Evolutionary conservation across 2,888 invertebrate species (phyloP).

Genomic region (Nowickia ferox): DNA sequence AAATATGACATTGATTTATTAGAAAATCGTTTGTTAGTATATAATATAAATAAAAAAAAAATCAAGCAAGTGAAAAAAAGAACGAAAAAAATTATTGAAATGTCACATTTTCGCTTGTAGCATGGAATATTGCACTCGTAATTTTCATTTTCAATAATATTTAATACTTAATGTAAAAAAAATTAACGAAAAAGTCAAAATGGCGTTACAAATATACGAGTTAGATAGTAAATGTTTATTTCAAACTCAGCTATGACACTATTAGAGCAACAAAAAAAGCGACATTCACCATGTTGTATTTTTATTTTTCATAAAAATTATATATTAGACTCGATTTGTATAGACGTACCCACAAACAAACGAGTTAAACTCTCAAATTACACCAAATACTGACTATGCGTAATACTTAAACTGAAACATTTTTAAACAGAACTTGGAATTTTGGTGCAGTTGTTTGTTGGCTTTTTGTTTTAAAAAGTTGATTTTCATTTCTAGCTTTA

Average conservation of each 20-base stretch:
- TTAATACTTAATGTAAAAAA: conserved; percentile 34
- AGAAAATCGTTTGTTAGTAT: conserved; percentile 38
- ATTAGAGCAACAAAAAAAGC: conserved; percentile 49
- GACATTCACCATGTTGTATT: conserved; percentile 70
- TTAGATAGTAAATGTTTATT: conserved; percentile 47
- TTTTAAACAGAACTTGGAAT: conserved; percentile 42
- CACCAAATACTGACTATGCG: conserved; percentile 60
- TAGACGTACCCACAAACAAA: not conserved
- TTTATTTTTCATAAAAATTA: conserved; percentile 30
- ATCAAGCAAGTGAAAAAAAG: conserved; percentile 26
- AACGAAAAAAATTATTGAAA: conserved; percentile 55
- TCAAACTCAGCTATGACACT: conserved; percentile 42
- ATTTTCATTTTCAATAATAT: conserved; percentile 52
- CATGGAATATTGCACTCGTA: conserved; percentile 21
- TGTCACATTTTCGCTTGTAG: conserved; percentile 50
- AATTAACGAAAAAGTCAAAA: conserved; percentile 61
- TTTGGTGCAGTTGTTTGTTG: conserved; percentile 28
- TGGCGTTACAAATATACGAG: conserved; percentile 63
- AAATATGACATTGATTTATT: conserved; percentile 66
- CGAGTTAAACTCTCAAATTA: conserved; percentile 19
- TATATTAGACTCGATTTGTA: conserved; percentile 24
- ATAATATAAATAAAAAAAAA: conserved; percentile 21
- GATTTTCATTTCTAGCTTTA: conserved; percentile 69
- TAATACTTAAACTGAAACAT: conserved; percentile 66
- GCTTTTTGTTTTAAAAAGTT: conserved; percentile 65